Evolutionary conservation across 1,140 invertebrate genomes (phyloP), one percentile per base, ranked within the genome.

Genomic region (Cryptotermes secundus): DNA sequence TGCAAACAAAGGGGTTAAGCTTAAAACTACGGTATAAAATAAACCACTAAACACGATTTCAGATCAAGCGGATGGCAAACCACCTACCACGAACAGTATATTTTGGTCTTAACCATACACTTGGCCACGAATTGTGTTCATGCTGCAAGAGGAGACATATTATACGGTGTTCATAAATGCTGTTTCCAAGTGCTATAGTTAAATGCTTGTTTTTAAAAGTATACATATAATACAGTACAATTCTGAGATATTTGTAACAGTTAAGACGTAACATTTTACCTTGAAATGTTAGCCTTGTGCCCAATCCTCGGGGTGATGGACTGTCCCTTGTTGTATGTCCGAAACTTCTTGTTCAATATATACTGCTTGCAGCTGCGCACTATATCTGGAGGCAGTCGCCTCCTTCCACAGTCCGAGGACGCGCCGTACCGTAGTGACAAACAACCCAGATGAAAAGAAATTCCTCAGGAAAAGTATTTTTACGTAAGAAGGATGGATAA

Each of bases 1-100:
- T 72, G 59, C 59, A 72, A 72, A 72, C 59, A 72, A 72, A 72
- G 59, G 59, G 59, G 59, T 72, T 72, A 72, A 72, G 59, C 59
- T 26, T 72, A 72, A 72, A 72, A 72, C 26, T 72, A n/a, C 26
- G n/a, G 59, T 31, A 72, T 72, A 72, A 72, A 72, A 72, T 72
- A 72, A 72, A 31, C 59, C 59, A 72, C 26, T 72, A 72, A 72
- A 72, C 59, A 72, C 24, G 53, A 59, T 72, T 72, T 72, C 7
- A 72, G n/a, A 72, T 26, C 59, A 31, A 6, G 10, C 31, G 7
- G 59, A 72, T 72, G 59, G 31, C 26, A n/a, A 72, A 26, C 59
- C 59, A 72, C 59, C 59, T 72, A 72, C 59, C n/a, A 26, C 31
- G 59, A 72, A 72, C 59, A 72, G 26, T 72, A 72, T n/a, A 72